Evolutionary conservation across 2,113 vertebrate genomes (phyloP).

Genomic region (Petrocephalus zakoni): DNA sequence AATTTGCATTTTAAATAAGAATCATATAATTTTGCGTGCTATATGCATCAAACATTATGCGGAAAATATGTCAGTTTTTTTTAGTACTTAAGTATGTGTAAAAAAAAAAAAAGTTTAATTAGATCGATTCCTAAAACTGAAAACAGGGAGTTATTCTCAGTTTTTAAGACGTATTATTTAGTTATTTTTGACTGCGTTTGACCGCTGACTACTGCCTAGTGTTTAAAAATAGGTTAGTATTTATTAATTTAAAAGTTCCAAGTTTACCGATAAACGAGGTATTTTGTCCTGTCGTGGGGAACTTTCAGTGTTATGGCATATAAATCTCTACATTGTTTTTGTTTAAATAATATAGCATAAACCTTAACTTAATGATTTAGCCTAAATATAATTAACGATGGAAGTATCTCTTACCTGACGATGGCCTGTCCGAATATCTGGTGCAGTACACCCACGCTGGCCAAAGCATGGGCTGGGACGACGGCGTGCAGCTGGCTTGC

Average conservation of each 20-base stretch:
- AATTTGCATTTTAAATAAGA: neutral
- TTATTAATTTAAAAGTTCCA: neutral
- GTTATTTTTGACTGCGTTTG: neutral
- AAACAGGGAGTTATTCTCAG: neutral
- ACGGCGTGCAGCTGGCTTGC: constrained; percentile 74
- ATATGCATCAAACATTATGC: neutral
- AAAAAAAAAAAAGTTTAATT: neutral
- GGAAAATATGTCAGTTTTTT: neutral
- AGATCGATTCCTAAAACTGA: neutral
- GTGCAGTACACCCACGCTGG: constrained; percentile 98
- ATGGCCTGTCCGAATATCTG: constrained; percentile 91
- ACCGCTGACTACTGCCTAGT: neutral
- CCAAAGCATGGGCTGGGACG: constrained; percentile 79
- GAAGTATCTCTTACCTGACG: constrained; percentile 73
- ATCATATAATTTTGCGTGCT: neutral
- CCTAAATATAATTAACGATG: neutral
- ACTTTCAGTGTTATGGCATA: neutral
- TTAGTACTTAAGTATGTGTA: neutral
- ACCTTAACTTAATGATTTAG: neutral
- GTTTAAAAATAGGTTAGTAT: neutral
- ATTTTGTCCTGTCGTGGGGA: neutral
- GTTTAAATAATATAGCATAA: neutral
- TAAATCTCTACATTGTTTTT: neutral
- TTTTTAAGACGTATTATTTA: neutral
- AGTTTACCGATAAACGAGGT: neutral